phyloP scores from a whole-genome alignment of 2,797 vertebrate species.

The Channa striata region DNA sequence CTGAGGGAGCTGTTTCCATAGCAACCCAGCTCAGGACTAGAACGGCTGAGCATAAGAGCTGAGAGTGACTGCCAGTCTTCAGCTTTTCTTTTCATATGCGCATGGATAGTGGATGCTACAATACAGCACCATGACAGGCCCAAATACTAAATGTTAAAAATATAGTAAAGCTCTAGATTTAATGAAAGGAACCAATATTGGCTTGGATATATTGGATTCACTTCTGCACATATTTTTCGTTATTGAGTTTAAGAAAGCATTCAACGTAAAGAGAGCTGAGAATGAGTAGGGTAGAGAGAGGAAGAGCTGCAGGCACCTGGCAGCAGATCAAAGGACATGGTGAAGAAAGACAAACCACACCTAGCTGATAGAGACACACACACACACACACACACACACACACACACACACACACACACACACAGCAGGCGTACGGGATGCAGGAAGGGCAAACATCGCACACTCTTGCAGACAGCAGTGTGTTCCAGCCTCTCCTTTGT shows the following conservation, averaged over 20 bases:
- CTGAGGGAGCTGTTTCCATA: slow-evolving; percentile 61
- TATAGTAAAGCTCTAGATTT: not conserved
- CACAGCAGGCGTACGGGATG: slow-evolving; percentile 34
- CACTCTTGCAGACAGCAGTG: slow-evolving; percentile 17
- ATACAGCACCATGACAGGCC: not conserved
- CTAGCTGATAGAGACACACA: slow-evolving; percentile 19
- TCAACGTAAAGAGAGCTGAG: slow-evolving; percentile 43
- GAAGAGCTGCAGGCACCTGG: slow-evolving; percentile 54
- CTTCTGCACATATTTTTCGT: not conserved
- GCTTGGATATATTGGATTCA: slow-evolving; percentile 1
- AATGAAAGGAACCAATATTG: not conserved
- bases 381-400: slow-evolving; percentile 20
- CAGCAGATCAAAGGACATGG: slow-evolving; percentile 57
- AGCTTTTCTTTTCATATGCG: not conserved
- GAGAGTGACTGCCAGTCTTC: slow-evolving; percentile 31
- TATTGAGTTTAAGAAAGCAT: slow-evolving; percentile 4
- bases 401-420: slow-evolving; percentile 11
- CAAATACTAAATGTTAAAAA: not conserved
- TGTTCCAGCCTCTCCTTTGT: not conserved
- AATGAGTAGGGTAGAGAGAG: slow-evolving; percentile 42
- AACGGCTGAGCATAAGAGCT: slow-evolving; percentile 28
- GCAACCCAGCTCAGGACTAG: slow-evolving; percentile 58
- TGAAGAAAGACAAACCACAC: slow-evolving; percentile 45
- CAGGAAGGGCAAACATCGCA: slow-evolving; percentile 11
- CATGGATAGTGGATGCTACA: not conserved